Base-by-base conservation (phyloP, 2,888 invertebrate species). In the Cheilosia soror region DNA sequence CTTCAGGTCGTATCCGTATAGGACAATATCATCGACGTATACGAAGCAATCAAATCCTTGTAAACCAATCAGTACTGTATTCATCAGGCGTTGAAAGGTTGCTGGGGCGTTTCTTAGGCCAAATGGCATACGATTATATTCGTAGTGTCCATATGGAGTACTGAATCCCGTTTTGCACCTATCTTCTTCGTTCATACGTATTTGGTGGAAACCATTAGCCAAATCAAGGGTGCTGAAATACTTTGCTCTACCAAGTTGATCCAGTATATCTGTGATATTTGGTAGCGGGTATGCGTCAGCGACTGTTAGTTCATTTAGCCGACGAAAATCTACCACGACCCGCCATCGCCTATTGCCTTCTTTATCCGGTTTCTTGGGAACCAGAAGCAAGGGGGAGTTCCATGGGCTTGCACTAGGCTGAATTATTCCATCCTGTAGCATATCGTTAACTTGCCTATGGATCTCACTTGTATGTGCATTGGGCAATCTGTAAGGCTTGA, bases 61-160 rank as follows among this genome's bases (percentile, higher is more conserved):
- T 15, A 81, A 29, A 13, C 78, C 65, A 2, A 71, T 31, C 4
- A 86, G 44, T 4, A 82, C 66, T n/a, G 55, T 66, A 55, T 79
- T 79, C 75, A 87, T 79, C 9, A 87, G 49, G n/a, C 86, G 5
- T 29, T 86, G 86, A 29, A 85, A 85, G 2, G 60, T 71, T 7
- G 82, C 68, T 7, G 82, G 60, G 1, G 82, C 82, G 27, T 76
- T 79, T 53, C 72, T 87, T 5, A 82, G 20, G 2, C 87, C 87
- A 15, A 75, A 79, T 4, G 63, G 57, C 76, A 69, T 81, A 25
- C 80, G 51, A 40, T 51, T 72, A n/a, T 47, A 80, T 55, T 79
- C 53, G n/a, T 47, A 81, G 42, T 75, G 63, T 13, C 63, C 81
- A 9, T n/a, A 15, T 27, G 44, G 44, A 1, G 57, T 53, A 4